phyloP scores from a whole-genome alignment of 2,888 invertebrate species.

The Perizoma affinitatum region DNA sequence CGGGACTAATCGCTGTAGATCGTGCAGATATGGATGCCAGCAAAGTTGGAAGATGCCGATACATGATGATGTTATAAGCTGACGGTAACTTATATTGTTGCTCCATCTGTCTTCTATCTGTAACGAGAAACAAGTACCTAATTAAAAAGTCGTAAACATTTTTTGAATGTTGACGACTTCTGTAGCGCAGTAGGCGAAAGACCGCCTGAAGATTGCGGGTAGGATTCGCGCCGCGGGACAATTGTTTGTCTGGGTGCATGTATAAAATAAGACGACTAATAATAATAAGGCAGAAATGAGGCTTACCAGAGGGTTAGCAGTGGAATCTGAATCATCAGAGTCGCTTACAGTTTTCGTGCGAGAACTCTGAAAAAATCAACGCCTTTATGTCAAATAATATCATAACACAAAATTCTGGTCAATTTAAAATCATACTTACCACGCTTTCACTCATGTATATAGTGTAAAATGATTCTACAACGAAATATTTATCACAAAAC shows the following conservation, averaged over 20 bases:
- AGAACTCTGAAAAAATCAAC: constrained; percentile 58
- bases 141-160: too few species aligned
- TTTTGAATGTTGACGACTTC: too few species aligned
- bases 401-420: too few species aligned
- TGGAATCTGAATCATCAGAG: constrained; percentile 52
- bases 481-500: constrained; percentile 38
- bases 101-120: constrained; percentile 73
- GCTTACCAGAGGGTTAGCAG: constrained; percentile 57
- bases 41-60: constrained; percentile 71
- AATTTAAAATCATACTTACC: constrained; percentile 48
- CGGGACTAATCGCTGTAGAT: constrained; percentile 60
- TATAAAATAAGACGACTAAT: background rate
- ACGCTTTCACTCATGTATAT: constrained; percentile 63
- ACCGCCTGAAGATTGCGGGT: too few species aligned
- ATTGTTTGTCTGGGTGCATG: too few species aligned
- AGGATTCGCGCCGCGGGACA: too few species aligned
- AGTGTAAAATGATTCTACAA: constrained; percentile 33
- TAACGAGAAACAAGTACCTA: background rate
- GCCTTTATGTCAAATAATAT: background rate
- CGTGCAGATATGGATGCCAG: constrained; percentile 75
- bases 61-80: constrained; percentile 69
- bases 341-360: constrained; percentile 59
- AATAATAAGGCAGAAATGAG: background rate
- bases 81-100: constrained; percentile 73
- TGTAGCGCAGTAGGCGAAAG: too few species aligned